Evolutionary conservation across 2,888 invertebrate species (phyloP).

Genomic region (Chromoteleia sp.): DNA sequence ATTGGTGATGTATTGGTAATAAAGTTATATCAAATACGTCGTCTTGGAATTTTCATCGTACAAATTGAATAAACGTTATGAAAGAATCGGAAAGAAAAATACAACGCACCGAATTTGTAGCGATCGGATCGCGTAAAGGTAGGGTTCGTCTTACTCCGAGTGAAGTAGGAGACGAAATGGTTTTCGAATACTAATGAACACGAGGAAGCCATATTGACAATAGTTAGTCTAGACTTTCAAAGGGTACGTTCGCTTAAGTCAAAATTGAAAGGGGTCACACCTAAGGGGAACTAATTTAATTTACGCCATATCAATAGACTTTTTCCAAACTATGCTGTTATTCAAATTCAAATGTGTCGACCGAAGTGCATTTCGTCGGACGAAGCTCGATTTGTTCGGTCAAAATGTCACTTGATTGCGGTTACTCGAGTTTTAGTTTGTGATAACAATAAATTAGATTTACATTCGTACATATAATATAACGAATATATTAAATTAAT

Average conservation of each 20-base stretch:
- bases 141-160: conserved; percentile 7
- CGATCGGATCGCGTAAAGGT: conserved; percentile 15
- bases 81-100: conserved; percentile 19
- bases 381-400: not conserved
- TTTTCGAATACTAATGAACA: conserved; percentile 52
- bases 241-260: conserved; percentile 60
- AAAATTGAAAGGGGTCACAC: conserved; percentile 56
- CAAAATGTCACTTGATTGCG: conserved; percentile 12
- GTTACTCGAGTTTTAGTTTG: conserved; percentile 9
- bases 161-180: conserved; percentile 26
- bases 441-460: conserved; percentile 26
- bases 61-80: conserved; percentile 18
- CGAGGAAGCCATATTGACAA: conserved; percentile 61
- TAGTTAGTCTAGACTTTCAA: conserved; percentile 66
- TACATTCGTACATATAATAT: not conserved
- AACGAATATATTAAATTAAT: too few species aligned
- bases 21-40: conserved; percentile 13
- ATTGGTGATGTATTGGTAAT: conserved; percentile 29
- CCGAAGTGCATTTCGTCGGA: not conserved
- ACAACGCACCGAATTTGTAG: conserved; percentile 32
- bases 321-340: conserved; percentile 32
- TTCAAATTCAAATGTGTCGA: conserved; percentile 26
- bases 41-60: conserved; percentile 15
- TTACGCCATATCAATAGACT: conserved; percentile 42
- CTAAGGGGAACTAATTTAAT: conserved; percentile 63